Evolutionary conservation across 2,888 invertebrate genomes (phyloP).

Genomic region (Mimas tiliae): DNA sequence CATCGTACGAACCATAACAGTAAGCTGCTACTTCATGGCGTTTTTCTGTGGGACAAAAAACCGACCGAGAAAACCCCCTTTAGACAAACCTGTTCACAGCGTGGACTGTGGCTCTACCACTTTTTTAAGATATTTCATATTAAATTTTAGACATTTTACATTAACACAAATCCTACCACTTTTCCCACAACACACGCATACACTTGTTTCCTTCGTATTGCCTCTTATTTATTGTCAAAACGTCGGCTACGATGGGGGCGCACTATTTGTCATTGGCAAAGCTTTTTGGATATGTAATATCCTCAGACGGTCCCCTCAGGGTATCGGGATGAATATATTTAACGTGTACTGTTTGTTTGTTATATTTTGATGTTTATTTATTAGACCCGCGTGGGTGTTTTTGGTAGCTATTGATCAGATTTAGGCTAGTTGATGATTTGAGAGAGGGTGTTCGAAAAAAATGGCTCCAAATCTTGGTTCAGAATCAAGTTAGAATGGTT

Average conservation of each 20-base stretch:
- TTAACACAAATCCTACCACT: not conserved
- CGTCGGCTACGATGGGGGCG: slow-evolving; percentile 71
- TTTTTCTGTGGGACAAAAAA: no score
- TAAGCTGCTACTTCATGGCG: no score
- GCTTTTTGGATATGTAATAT: slow-evolving; percentile 67
- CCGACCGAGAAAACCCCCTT: no score
- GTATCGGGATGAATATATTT: slow-evolving; percentile 52
- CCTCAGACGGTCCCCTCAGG: slow-evolving; percentile 56
- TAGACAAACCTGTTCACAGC: no score
- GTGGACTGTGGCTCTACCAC: no score
- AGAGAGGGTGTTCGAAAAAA: no score
- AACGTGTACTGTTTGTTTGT: slow-evolving; percentile 30
- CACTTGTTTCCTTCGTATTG: slow-evolving; percentile 65
- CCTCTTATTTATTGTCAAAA: slow-evolving; percentile 82
- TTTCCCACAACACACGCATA: slow-evolving; percentile 20
- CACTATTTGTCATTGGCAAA: slow-evolving; percentile 83
- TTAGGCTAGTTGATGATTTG: not conserved
- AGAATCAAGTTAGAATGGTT: no score
- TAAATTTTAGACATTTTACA: not conserved
- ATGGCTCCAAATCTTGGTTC: no score
- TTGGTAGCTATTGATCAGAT: not conserved
- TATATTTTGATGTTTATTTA: slow-evolving; percentile 24
- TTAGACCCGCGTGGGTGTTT: not conserved
- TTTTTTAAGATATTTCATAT: no score
- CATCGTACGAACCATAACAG: no score